These are phyloP conservation scores for Clarias batrachus DNA, from an alignment of 2,113 vertebrate genomes.

Conservation along the genomic window DNA sequence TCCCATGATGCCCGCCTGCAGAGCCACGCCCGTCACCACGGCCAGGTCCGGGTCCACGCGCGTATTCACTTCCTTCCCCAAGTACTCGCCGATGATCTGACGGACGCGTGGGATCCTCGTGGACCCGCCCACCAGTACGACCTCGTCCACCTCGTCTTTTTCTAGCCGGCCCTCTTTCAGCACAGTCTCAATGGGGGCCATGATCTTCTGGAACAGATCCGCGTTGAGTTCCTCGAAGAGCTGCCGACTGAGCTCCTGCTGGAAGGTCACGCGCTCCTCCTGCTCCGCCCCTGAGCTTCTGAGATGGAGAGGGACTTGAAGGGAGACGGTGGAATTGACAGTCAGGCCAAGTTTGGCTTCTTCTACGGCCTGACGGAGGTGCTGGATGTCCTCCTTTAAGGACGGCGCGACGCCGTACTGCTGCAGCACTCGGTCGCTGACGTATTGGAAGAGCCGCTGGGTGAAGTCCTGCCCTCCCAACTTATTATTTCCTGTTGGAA, in stretches of 20 bases:
- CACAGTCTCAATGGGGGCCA: slow-evolving; percentile 85
- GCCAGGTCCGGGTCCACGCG: slow-evolving; percentile 94
- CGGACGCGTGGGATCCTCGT: slow-evolving; percentile 92
- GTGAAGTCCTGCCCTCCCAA: slow-evolving; percentile 98
- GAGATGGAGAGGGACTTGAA: slow-evolving; percentile 77
- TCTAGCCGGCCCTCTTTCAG: slow-evolving; percentile 82
- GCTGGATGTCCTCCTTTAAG: slow-evolving; percentile 88
- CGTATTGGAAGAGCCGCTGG: slow-evolving; percentile 86
- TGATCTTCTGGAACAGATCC: slow-evolving; percentile 94
- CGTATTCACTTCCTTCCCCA: slow-evolving; percentile 92
- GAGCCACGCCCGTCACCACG: slow-evolving; percentile 89
- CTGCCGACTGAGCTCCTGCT: slow-evolving; percentile 76
- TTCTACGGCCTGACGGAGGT: slow-evolving; percentile 86
- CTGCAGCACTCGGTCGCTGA: slow-evolving; percentile 75
- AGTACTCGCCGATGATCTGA: slow-evolving; percentile 85
- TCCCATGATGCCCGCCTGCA: slow-evolving; percentile 94
- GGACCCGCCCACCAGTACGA: slow-evolving; percentile 93
- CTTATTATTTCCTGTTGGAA: slow-evolving; percentile 88
- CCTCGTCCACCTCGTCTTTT: slow-evolving; percentile 87
- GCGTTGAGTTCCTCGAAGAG: slow-evolving; percentile 88
- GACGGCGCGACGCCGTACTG: slow-evolving; percentile 77
- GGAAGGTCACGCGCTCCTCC: slow-evolving; percentile 71
- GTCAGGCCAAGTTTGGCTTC: slow-evolving; percentile 91
- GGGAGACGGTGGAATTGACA: slow-evolving; percentile 64
- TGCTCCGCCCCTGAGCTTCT: slow-evolving; percentile 3